Conservation (phyloP, 2,113 vertebrate genomes). For the Capreolus pygargus region DNA sequence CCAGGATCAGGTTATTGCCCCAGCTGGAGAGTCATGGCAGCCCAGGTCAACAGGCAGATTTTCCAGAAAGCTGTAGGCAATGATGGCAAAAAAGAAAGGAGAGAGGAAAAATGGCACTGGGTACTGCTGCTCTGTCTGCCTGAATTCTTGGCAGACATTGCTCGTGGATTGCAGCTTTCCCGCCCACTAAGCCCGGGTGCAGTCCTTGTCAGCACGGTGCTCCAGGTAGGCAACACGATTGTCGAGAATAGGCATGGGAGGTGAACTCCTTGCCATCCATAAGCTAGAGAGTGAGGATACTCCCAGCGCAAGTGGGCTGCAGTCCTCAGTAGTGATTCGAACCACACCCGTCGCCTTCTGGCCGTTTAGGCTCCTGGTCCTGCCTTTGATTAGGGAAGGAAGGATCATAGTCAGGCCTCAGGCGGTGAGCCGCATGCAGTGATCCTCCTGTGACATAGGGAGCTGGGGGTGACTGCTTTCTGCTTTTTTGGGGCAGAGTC, state of each 20-base stretch:
- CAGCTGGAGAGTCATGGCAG: not conserved
- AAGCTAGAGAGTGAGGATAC: not conserved
- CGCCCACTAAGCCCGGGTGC: not conserved
- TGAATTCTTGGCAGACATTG: not conserved
- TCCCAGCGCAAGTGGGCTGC: not conserved
- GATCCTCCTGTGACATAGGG: not conserved
- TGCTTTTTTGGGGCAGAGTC: slow-evolving; percentile 84
- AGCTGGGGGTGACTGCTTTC: not conserved
- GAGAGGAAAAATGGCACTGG: not conserved
- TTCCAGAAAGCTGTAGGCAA: not conserved
- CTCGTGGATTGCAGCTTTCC: not conserved
- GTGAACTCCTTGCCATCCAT: not conserved
- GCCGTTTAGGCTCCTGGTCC: not conserved
- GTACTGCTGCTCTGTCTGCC: not conserved
- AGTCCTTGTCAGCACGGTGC: not conserved
- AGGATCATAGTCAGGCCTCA: not conserved
- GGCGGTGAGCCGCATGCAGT: not conserved
- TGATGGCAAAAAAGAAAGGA: not conserved
- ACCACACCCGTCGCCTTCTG: not conserved
- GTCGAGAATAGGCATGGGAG: not conserved
- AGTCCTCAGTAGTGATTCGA: too few relatives aligned
- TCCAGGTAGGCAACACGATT: not conserved
- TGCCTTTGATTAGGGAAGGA: not conserved
- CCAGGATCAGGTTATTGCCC: not conserved
- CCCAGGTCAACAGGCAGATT: not conserved